Conservation (phyloP, 2,113 vertebrate genomes). For the Phylloscopus whistleri region DNA sequence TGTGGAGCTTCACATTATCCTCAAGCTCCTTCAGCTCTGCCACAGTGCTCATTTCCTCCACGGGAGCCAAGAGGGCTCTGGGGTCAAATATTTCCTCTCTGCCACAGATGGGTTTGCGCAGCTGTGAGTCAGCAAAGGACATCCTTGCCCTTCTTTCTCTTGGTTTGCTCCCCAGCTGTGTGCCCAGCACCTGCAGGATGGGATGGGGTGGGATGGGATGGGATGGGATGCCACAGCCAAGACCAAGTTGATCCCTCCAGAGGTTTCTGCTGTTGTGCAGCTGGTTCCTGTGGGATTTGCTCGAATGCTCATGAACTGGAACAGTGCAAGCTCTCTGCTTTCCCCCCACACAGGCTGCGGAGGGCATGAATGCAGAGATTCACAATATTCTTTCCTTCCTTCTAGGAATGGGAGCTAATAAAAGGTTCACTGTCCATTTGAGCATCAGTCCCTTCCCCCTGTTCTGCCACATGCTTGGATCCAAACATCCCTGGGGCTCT, state of each 20-base stretch:
- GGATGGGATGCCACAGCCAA: not conserved
- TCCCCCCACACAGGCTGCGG: not conserved
- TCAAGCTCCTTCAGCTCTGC: not conserved
- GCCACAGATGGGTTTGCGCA: not conserved
- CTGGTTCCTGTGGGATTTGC: not conserved
- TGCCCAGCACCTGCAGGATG: not conserved
- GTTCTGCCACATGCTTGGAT: not conserved
- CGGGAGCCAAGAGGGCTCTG: not conserved
- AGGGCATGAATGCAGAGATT: conserved; percentile 29
- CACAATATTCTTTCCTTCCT: conserved; percentile 23
- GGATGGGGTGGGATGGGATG: not conserved
- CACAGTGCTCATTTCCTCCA: not conserved
- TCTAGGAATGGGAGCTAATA: not conserved
- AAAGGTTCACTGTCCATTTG: conserved; percentile 14
- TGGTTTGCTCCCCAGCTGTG: not conserved
- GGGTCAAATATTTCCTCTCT: conserved; percentile 39
- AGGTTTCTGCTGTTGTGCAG: not conserved
- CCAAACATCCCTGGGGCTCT: not conserved
- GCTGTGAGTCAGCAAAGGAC: not conserved
- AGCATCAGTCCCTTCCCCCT: not conserved
- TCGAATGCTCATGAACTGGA: not conserved
- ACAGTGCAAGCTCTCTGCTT: not conserved
- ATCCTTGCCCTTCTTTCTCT: not conserved
- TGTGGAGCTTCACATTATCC: not conserved
- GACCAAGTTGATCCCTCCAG: not conserved